Base-by-base conservation (phyloP, 2,888 invertebrate species). In the Arrhopalites spinosus region DNA sequence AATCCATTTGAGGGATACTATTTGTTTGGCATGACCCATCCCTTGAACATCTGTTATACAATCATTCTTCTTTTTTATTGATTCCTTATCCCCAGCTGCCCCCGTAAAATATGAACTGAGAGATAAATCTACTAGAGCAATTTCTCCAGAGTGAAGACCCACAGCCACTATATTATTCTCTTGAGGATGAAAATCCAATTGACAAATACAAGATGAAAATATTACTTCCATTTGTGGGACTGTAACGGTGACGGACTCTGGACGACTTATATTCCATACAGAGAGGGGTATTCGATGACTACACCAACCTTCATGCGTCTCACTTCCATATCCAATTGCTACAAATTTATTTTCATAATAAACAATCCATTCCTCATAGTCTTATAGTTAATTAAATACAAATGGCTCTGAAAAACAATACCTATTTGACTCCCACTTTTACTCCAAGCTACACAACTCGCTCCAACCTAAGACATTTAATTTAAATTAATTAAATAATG, bases 371-470 rank as follows among this genome's bases (percentile, higher is more conserved):
- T n/a, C n/a, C n/a, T n/a, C n/a, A n/a, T n/a, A n/a, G n/a, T n/a
- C n/a, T n/a, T n/a, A n/a, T n/a, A n/a, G n/a, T n/a, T n/a, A n/a
- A n/a, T n/a, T n/a, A n/a, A n/a, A n/a, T n/a, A n/a, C n/a, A n/a
- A n/a, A n/a, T n/a, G n/a, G n/a, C n/a, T n/a, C n/a, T n/a, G n/a
- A n/a, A n/a, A n/a, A n/a, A n/a, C n/a, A n/a, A n/a, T n/a, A 36
- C 36, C 82, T 15, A 82, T 76, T 72, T 81, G 82, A 72, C 79
- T 80, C 56, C 81, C 82, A 8, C 74, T 74, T 56, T 75, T 77
- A 69, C 78, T 82, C 82, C 82, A 82, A 20, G 78, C 77, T 7
- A 81, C 43, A 69, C 81, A 80, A 27, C 76, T 77, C 45, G 77
- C 81, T 68, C 66, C 75, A 63, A 78, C 77, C 78, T 82, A 59